phyloP scores from a whole-genome alignment of 2,113 vertebrate species.

The Eidolon helvum region DNA sequence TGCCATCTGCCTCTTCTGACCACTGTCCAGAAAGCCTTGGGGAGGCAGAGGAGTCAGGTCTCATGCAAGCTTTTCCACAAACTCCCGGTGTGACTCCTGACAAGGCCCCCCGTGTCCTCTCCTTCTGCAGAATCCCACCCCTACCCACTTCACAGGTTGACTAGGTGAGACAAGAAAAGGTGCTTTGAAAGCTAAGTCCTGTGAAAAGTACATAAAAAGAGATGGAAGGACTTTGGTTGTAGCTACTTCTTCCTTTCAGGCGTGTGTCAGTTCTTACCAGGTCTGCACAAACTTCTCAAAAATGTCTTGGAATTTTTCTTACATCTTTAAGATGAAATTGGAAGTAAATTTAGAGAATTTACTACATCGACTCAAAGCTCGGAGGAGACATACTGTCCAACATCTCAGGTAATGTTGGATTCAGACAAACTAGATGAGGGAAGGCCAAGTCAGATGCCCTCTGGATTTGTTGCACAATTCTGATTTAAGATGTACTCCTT shows the following conservation, averaged over 20 bases:
- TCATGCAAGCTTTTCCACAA: neutral
- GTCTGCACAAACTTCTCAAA: neutral
- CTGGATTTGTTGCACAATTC: neutral
- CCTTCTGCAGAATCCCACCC: neutral
- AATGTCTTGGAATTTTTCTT: neutral
- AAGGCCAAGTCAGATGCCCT: neutral
- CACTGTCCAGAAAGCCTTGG: neutral
- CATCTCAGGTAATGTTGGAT: neutral
- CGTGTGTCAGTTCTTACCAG: neutral
- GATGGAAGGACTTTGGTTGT: neutral
- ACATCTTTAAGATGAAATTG: neutral
- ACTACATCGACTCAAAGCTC: neutral
- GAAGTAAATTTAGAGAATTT: neutral
- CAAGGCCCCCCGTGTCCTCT: neutral
- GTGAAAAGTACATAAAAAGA: neutral
- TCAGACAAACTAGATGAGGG: neutral
- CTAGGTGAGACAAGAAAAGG: neutral
- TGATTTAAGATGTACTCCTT: neutral
- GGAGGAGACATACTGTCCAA: neutral
- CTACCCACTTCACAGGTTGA: neutral
- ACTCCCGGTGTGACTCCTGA: neutral
- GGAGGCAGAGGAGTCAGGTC: neutral
- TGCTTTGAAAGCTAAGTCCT: neutral
- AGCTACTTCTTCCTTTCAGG: neutral
- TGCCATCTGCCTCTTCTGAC: neutral